phyloP scores from a whole-genome alignment of 1,140 invertebrate species.

The Penaeus indicus region DNA sequence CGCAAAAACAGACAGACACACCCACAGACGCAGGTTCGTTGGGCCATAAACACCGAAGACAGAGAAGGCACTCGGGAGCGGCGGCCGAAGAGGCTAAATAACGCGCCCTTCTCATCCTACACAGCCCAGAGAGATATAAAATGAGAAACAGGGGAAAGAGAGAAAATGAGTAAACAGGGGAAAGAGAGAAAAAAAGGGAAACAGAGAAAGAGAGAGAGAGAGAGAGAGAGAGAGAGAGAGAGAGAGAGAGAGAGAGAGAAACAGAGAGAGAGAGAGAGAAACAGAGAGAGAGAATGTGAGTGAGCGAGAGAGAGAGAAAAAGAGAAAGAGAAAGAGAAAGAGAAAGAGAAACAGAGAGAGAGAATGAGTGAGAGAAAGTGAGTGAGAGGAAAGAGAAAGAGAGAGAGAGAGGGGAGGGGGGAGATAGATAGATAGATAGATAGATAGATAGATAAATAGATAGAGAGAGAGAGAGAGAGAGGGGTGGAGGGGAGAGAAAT shows the following conservation, averaged over 20 bases:
- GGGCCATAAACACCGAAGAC: background rate
- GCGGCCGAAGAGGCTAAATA: background rate
- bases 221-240: no score
- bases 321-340: background rate
- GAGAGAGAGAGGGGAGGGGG: background rate
- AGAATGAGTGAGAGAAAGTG: background rate
- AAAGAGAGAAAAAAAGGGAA: no score
- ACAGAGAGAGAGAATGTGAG: no score
- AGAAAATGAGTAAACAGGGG: no score
- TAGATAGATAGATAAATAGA: background rate
- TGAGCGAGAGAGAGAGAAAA: no score
- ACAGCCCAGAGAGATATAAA: background rate
- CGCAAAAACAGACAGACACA: background rate
- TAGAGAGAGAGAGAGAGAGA: background rate
- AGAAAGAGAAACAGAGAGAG: background rate
- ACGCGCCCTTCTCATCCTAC: background rate
- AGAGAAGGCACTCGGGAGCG: background rate
- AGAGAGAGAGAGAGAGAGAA: no score
- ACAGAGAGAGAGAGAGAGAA: no score
- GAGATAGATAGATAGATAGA: conserved; percentile 6
- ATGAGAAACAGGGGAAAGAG: background rate
- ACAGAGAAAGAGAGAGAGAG: no score
- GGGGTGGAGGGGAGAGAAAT: no score
- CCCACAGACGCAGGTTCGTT: background rate
- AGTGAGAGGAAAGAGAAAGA: background rate